A percentile compares a stretch with the other conserved stretches of the same genome.
Conservation (phyloP, 2,888 invertebrate species). For the Diplazon laetatorius region DNA sequence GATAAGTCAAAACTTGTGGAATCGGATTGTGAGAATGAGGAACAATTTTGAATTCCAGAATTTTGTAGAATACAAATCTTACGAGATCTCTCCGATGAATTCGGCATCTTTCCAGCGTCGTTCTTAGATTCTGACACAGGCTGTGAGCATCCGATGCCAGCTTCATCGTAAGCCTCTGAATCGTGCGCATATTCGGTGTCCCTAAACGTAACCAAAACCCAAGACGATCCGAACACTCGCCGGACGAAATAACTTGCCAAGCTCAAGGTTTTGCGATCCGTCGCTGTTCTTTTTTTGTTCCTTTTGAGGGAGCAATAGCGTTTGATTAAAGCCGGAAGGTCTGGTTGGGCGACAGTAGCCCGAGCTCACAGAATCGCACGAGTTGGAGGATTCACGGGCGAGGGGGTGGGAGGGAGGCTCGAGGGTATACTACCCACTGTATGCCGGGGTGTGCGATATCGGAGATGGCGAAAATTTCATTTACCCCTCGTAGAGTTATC, state of each 20-base stretch:
- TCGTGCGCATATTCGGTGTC: background rate
- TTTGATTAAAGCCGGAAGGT: constrained; percentile 78
- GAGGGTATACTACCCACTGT: constrained; percentile 43
- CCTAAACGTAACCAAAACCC: background rate
- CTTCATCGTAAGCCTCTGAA: background rate
- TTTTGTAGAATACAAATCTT: too few relatives aligned
- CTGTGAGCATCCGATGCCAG: background rate
- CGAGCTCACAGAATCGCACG: constrained; percentile 57
- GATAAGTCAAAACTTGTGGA: background rate
- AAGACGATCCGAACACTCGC: constrained; percentile 14
- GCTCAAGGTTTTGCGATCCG: constrained; percentile 26
- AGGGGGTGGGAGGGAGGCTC: constrained; percentile 47
- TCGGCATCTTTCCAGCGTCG: background rate
- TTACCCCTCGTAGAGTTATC: constrained; percentile 83
- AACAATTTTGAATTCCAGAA: too few relatives aligned
- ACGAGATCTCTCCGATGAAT: background rate
- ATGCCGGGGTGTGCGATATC: constrained; percentile 76
- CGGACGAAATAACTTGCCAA: constrained; percentile 2
- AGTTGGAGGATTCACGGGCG: constrained; percentile 59
- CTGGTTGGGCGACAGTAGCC: constrained; percentile 64
- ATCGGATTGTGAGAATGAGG: too few relatives aligned
- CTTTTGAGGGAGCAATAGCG: constrained; percentile 74
- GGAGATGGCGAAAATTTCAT: constrained; percentile 83
- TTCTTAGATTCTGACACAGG: background rate
- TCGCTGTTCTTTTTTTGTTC: constrained; percentile 29